These are phyloP conservation scores for Pantherophis vulpinus DNA, from an alignment of 2,797 vertebrate genomes.

Conservation along the genomic window DNA sequence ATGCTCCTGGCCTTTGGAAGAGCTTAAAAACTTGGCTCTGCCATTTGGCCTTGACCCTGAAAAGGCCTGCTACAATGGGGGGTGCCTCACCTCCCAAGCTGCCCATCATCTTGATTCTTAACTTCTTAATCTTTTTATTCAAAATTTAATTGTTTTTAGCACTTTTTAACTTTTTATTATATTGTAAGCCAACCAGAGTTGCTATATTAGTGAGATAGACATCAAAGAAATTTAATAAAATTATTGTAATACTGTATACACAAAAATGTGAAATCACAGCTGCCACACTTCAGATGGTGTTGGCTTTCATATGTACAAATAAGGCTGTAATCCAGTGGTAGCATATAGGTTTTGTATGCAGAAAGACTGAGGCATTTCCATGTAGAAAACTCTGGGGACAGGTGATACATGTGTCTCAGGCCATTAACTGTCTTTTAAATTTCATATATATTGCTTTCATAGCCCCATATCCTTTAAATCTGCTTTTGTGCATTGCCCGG, in stretches of 20 bases:
- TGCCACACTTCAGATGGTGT: no score
- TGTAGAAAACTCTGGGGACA: not conserved
- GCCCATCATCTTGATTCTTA: not conserved
- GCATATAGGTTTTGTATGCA: not conserved
- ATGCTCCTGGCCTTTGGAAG: not conserved
- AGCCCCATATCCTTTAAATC: not conserved
- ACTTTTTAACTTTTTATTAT: not conserved
- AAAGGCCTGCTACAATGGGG: not conserved
- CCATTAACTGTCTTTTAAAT: not conserved
- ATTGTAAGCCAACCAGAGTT: not conserved
- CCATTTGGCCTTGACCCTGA: not conserved
- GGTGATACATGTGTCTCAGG: no score
- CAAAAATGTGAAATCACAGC: no score
- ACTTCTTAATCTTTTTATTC: not conserved
- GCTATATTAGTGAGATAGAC: not conserved
- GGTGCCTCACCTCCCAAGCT: not conserved
- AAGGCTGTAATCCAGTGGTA: not conserved
- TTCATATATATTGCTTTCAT: not conserved
- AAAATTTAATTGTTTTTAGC: not conserved
- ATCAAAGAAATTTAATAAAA: no score
- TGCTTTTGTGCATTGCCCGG: no score
- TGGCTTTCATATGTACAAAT: not conserved
- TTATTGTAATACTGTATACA: no score
- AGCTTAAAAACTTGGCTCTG: not conserved
- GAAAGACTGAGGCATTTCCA: not conserved